Evolutionary conservation across 2,113 vertebrate genomes (phyloP).

Genomic region (Myotis davidii): DNA sequence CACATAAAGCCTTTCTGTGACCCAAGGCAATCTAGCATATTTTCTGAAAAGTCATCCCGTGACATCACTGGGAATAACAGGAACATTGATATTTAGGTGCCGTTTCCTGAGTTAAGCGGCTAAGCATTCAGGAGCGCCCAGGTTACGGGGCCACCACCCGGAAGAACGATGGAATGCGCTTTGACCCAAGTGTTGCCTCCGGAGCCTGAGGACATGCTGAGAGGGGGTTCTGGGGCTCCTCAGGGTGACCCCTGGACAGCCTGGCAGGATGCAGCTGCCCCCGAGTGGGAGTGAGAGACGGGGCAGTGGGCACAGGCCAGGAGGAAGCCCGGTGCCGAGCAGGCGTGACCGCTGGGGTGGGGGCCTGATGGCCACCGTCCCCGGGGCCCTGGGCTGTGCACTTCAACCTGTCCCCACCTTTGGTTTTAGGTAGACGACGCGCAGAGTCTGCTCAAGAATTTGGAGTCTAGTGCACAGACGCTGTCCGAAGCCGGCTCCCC

Average conservation of each 20-base stretch:
- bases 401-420: neutral
- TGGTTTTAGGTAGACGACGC: slow-evolving; percentile 86
- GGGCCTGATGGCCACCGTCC: fast-evolving
- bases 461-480: slow-evolving; percentile 69
- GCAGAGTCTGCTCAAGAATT: slow-evolving; percentile 87
- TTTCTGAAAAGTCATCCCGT: neutral
- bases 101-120: neutral
- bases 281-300: fast-evolving
- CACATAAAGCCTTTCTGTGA: neutral
- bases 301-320: fast-evolving
- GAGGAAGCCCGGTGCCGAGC: neutral
- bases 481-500: slow-evolving; percentile 29
- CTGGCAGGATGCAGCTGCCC: neutral
- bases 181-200: neutral
- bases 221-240: neutral
- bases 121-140: neutral
- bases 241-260: neutral
- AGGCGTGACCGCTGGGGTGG: fast-evolving
- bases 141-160: neutral
- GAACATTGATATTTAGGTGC: neutral
- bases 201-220: neutral
- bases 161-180: neutral
- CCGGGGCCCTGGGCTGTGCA: fast-evolving
- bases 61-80: neutral
- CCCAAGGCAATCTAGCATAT: neutral